Evolutionary conservation across 2,113 vertebrate species (phyloP).

Genomic region (Clupea harengus): DNA sequence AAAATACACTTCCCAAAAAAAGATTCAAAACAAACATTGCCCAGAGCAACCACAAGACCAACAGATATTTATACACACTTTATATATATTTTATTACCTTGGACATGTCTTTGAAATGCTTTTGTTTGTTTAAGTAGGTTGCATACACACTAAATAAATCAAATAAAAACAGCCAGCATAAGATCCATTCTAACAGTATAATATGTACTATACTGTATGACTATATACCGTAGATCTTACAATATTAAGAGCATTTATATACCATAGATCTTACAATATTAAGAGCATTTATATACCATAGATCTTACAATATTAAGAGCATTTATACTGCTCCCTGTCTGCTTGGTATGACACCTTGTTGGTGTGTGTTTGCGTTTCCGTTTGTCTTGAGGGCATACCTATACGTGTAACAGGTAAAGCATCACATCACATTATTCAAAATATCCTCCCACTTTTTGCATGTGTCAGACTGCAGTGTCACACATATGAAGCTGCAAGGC

Average conservation of each 20-base stretch:
- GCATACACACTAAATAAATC: not conserved
- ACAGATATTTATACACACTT: not conserved
- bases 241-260: no score
- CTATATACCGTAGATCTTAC: no score
- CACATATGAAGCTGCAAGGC: not conserved
- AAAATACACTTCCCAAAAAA: not conserved
- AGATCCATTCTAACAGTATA: not conserved
- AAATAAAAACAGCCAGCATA: not conserved
- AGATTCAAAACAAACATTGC: not conserved
- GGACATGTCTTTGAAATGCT: not conserved
- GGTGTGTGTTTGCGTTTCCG: not conserved
- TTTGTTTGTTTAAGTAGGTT: not conserved
- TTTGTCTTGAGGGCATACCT: not conserved
- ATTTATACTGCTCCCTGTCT: not conserved
- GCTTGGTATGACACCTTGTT: not conserved
- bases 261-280: no score
- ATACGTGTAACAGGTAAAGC: not conserved
- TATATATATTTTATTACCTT: not conserved
- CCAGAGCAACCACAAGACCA: not conserved
- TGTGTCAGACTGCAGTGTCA: conserved; percentile 17
- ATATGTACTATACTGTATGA: not conserved
- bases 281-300: no score
- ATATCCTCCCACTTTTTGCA: not conserved
- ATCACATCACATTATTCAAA: not conserved
- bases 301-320: not conserved